Conservation (phyloP, 2,888 invertebrate genomes). For the Frankliniella fusca region DNA sequence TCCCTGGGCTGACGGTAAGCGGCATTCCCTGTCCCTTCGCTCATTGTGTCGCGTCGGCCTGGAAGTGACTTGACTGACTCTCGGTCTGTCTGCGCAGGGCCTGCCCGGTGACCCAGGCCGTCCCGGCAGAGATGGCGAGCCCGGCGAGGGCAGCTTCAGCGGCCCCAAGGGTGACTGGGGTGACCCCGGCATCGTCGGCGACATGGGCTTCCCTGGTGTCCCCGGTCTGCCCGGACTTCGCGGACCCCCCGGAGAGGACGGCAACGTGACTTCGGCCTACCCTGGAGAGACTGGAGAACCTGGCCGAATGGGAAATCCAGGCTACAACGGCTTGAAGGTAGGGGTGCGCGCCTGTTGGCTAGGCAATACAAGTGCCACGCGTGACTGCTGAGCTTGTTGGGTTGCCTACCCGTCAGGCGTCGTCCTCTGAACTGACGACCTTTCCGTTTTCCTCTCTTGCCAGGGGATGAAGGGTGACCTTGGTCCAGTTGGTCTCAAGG, state of each 20-base stretch:
- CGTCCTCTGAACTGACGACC: no score
- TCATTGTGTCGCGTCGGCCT: background rate
- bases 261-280: conserved; percentile 9
- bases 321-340: background rate
- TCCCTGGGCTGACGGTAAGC: background rate
- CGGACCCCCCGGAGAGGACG: conserved; percentile 40
- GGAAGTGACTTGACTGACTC: background rate
- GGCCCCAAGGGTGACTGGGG: conserved; percentile 62
- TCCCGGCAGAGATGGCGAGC: conserved; percentile 35
- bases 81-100: conserved; percentile 36
- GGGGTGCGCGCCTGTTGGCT: background rate
- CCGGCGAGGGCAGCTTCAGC: conserved; percentile 59
- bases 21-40: background rate
- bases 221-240: conserved; percentile 38
- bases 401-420: background rate
- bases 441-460: background rate
- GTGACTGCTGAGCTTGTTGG: background rate
- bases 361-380: background rate
- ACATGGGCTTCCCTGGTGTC: conserved; percentile 26
- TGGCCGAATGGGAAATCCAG: background rate
- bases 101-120: conserved; percentile 43
- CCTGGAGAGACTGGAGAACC: background rate
- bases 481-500: background rate
- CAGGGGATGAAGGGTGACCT: background rate
- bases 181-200: conserved; percentile 46